Conservation (phyloP, 2,113 vertebrate species). For the Gymnarchus niloticus region DNA sequence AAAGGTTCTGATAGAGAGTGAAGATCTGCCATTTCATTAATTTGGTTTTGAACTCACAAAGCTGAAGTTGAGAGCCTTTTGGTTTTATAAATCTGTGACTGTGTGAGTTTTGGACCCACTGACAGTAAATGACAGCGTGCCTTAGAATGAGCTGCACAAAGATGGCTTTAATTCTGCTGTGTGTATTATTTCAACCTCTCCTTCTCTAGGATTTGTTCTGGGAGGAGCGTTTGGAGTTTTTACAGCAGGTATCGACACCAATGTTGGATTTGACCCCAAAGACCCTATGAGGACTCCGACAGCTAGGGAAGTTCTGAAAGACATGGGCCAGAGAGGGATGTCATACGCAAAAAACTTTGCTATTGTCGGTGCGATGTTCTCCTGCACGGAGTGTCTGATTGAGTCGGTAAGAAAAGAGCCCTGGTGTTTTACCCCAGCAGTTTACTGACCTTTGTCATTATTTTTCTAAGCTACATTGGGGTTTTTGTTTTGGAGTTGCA, state of each 20-base stretch:
- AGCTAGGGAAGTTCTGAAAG: conserved; percentile 87
- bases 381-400: conserved; percentile 90
- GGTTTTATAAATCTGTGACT: no score
- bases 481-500: no score
- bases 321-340: conserved; percentile 95
- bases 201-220: conserved; percentile 78
- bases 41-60: no score
- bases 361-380: conserved; percentile 96
- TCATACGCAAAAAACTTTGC: conserved; percentile 98
- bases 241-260: conserved; percentile 93
- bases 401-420: conserved; percentile 79
- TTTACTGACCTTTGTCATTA: not conserved
- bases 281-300: conserved; percentile 86
- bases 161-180: no score
- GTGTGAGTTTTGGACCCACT: no score
- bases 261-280: conserved; percentile 93
- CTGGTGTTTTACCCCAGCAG: not conserved
- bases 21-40: no score
- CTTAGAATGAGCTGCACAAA: no score
- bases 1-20: no score
- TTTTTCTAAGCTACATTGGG: not conserved
- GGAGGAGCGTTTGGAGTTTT: conserved; percentile 94
- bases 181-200: not conserved
- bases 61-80: no score
- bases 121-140: no score